These are phyloP conservation scores for Diprion similis DNA, from an alignment of 1,140 invertebrate species.

Conservation along the genomic window DNA sequence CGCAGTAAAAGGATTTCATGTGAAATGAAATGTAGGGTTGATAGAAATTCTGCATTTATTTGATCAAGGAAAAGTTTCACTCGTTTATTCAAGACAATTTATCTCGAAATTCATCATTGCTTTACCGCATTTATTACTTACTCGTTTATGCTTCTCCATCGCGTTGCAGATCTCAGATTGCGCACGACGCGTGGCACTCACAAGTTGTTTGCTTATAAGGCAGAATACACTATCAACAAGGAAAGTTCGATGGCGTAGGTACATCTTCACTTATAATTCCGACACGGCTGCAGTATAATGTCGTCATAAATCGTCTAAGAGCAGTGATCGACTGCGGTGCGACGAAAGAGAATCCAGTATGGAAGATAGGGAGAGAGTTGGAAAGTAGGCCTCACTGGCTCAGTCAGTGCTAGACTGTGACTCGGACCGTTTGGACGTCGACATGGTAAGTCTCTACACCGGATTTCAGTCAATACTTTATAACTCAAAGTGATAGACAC, in stretches of 20 bases:
- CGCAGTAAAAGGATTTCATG: no score
- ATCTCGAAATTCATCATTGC: no score
- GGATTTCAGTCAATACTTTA: background rate
- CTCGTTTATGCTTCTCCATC: no score
- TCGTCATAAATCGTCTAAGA: slow-evolving; percentile 6
- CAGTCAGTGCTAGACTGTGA: slow-evolving; percentile 58
- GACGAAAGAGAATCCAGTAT: slow-evolving; percentile 23
- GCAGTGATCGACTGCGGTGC: background rate
- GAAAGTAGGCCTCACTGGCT: slow-evolving; percentile 59
- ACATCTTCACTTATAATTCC: background rate
- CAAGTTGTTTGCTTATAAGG: background rate
- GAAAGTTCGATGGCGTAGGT: background rate
- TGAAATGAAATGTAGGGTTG: no score
- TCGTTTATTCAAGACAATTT: no score
- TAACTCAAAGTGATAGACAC: background rate
- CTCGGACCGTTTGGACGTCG: slow-evolving; percentile 51
- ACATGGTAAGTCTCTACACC: slow-evolving; percentile 54
- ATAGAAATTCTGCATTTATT: no score
- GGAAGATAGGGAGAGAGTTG: slow-evolving; percentile 57
- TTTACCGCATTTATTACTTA: no score
- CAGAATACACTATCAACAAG: background rate
- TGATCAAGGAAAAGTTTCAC: no score
- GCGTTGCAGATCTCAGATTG: no score
- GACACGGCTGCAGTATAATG: background rate
- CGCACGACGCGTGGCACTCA: no score